These are phyloP conservation scores for Drosophila fulvimacula DNA, from an alignment of 2,888 invertebrate genomes.

Conservation along the genomic window DNA sequence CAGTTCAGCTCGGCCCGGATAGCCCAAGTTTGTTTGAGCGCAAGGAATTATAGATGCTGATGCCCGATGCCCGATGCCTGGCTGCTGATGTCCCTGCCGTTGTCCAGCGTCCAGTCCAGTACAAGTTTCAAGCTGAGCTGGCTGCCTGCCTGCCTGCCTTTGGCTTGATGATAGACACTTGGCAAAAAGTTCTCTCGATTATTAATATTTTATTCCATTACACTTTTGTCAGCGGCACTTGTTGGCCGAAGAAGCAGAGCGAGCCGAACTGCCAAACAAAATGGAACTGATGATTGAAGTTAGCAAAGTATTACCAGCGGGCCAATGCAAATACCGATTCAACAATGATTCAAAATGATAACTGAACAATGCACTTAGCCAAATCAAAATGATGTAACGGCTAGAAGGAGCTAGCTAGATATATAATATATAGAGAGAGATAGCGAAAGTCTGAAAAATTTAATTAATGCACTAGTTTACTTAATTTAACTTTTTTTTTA, in stretches of 20 bases:
- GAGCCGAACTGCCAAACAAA: constrained; percentile 51
- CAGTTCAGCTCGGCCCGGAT: constrained; percentile 29
- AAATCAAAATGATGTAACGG: background rate
- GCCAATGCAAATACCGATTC: constrained; percentile 45
- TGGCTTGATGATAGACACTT: constrained; percentile 72
- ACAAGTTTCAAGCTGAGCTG: constrained; percentile 24
- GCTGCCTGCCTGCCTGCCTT: no score
- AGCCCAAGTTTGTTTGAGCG: constrained; percentile 67
- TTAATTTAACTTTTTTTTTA: no score
- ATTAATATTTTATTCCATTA: constrained; percentile 78
- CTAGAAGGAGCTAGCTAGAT: background rate
- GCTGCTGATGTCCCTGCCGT: constrained; percentile 45
- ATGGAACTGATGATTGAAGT: constrained; percentile 55
- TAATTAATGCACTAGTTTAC: no score
- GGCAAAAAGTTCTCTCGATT: constrained; percentile 69
- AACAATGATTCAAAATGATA: constrained; percentile 28
- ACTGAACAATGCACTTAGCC: constrained; percentile 17
- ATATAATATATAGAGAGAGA: no score
- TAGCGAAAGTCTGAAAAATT: no score
- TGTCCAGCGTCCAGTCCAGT: constrained; percentile 8
- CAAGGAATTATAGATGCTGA: constrained; percentile 70
- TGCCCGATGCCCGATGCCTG: constrained; percentile 41
- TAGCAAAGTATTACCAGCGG: constrained; percentile 40
- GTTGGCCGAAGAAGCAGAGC: constrained; percentile 37
- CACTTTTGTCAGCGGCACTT: constrained; percentile 73